phyloP scores from a whole-genome alignment of 2,888 invertebrate genomes.

The Siphonodentalium dalli region DNA sequence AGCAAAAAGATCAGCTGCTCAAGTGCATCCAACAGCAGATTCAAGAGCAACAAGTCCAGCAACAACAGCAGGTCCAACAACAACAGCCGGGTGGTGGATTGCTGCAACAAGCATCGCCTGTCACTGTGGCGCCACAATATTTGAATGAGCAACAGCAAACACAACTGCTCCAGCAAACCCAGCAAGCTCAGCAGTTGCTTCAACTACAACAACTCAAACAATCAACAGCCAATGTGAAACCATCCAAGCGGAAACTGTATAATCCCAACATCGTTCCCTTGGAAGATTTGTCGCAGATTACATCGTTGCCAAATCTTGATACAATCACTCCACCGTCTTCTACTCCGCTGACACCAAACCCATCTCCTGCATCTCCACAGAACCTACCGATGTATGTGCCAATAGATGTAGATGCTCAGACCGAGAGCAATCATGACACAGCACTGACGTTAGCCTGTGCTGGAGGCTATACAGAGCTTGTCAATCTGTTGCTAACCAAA shows the following conservation, averaged over 20 bases:
- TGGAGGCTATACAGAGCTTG: constrained; percentile 90
- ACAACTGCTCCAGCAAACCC: constrained; percentile 48
- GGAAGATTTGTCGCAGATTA: neutral
- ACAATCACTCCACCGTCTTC: constrained; percentile 50
- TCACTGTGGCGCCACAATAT: no score
- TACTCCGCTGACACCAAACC: constrained; percentile 53
- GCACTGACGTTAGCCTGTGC: constrained; percentile 96
- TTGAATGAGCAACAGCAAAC: constrained; percentile 42
- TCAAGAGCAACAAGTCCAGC: constrained; percentile 25
- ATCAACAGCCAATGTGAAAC: constrained; percentile 23
- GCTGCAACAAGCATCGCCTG: no score
- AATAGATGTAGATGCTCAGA: constrained; percentile 92
- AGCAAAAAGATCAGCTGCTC: constrained; percentile 35
- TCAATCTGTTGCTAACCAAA: constrained; percentile 86
- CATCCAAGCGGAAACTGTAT: constrained; percentile 27
- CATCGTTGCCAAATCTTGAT: constrained; percentile 36
- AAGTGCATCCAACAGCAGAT: constrained; percentile 29
- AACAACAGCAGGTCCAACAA: constrained; percentile 39
- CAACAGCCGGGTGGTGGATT: no score
- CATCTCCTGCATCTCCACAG: constrained; percentile 52
- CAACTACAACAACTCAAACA: constrained; percentile 53
- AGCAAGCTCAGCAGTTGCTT: constrained; percentile 61
- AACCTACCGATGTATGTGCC: constrained; percentile 66
- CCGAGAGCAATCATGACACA: constrained; percentile 98
- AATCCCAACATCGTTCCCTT: constrained; percentile 35